phyloP scores from a whole-genome alignment of 2,797 vertebrate species.

The Poliocrania exsul region DNA sequence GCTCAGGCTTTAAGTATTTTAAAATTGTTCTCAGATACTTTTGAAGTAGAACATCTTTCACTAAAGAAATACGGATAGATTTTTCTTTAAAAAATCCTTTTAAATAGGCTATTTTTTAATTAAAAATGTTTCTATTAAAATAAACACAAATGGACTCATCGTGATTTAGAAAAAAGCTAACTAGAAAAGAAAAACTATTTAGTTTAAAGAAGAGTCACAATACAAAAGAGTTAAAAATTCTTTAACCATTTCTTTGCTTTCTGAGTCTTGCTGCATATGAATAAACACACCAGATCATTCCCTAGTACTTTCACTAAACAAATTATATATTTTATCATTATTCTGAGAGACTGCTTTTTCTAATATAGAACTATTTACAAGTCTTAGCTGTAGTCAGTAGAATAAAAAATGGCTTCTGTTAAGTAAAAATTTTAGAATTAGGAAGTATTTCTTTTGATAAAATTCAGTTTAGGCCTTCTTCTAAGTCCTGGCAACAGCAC shows the following conservation, averaged over 20 bases:
- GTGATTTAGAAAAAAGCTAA: not conserved
- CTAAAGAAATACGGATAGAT: not conserved
- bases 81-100: not conserved
- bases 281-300: not conserved
- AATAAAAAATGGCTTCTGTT: not conserved
- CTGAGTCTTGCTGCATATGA: not conserved
- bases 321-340: not conserved
- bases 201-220: not conserved
- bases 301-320: not conserved
- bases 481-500: not conserved
- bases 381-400: not conserved
- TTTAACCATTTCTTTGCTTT: not conserved
- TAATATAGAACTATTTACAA: not conserved
- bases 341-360: not conserved
- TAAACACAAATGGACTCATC: not conserved
- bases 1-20: not conserved
- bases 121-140: not conserved
- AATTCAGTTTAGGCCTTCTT: not conserved
- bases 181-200: not conserved
- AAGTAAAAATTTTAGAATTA: not conserved
- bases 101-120: not conserved
- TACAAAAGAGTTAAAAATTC: not conserved
- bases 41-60: not conserved
- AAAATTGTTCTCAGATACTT: not conserved
- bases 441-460: not conserved